Evolutionary conservation across 2,113 vertebrate genomes (phyloP), one percentile per base, ranked within the genome.

Genomic region (Mormyrus lacerda): DNA sequence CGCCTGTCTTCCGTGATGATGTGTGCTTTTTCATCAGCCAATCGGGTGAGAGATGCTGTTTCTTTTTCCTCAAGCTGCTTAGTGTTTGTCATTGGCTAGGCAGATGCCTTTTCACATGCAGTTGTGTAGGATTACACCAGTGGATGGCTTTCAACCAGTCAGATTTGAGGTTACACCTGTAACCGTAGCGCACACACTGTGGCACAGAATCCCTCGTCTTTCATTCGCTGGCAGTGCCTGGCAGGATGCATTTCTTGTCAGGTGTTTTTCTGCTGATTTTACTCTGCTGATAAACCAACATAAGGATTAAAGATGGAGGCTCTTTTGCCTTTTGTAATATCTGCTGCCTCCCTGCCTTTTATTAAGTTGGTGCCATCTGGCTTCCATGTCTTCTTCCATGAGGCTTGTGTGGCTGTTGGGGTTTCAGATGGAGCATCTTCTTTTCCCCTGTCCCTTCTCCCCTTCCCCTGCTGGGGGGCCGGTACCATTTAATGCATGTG

Each of bases 1-100:
- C 98, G 0, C 98, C 98, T 0, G 98, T 99, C 90, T 99, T 99
- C 94, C 94, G 98, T 91, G 98, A 99, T 0, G 98, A 99, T 0
- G 98, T 99, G 90, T 99, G 98, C 95, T 99, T 99, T 93, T 99
- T 99, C 93, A 97, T 99, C 95, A 99, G 98, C 95, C 98, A 99
- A 90, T 99, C 98, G 95, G 98, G 98, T 99, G 91, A 0, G 90
- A 89, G 69, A 88, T 19, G 5, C 45, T 27, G 85, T 89, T 90
- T 92, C 4, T 15, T 47, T 55, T n/a, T 11, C 24, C 89, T 55
- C 7, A 21, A 69, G 50, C 10, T 31, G 6, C 51, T 69, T 69
- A 3, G 19, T 27, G 21, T 13, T 13, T 45, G 1, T 47, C 19
- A 84, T 45, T 45, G 21, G 24, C 44, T 19, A 2, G 35, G 35